Base-by-base conservation (phyloP, 2,113 vertebrate genomes). In the Melierax canorus region DNA sequence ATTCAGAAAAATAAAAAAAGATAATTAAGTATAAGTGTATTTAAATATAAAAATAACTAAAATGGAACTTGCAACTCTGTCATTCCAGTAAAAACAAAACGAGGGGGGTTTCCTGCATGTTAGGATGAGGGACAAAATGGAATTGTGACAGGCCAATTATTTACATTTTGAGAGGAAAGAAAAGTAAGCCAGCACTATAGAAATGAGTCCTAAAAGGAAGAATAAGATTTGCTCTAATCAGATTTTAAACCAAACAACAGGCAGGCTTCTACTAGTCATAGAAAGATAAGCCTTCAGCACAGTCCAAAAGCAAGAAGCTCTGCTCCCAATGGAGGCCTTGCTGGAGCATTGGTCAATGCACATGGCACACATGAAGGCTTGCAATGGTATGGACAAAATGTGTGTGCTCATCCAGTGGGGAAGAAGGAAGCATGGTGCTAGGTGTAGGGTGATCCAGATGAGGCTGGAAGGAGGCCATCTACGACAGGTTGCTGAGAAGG, bases 321-420 rank as follows among this genome's bases (percentile, higher is more conserved):
- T 64, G 13, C n/a, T 78, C 41, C 23, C 10, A 12, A 2, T 2
- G 6, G 24, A 88, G 16, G 19, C 24, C 17, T 36, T 56, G 22
- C 46, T 79, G 71, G 43, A 32, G 34, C 0, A 0, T 22, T 27
- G 11, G 22, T 64, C 38, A 22, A 26, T 3, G 16, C 0, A 0
- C 4, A 3, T 4, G 32, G 27, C 9, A 3, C 0, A 2, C 10
- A 12, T 0, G 0, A 36, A 74, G 34, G 5, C 39, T 82, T 69
- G 21, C 63, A 48, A 11, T 21, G 36, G 10, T 62, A 27, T 3
- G 11, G 43, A 15, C 7, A 22, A 50, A 75, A 50, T 27, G 7
- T 16, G 20, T 26, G 32, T 45, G 41, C 22, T 64, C 30, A 46
- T 56, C 23, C 20, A 29, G n/a, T 26, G 12, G 15, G 21, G 13